phyloP scores from a whole-genome alignment of 2,888 invertebrate genomes.

The Mesorhabditis sp. region DNA sequence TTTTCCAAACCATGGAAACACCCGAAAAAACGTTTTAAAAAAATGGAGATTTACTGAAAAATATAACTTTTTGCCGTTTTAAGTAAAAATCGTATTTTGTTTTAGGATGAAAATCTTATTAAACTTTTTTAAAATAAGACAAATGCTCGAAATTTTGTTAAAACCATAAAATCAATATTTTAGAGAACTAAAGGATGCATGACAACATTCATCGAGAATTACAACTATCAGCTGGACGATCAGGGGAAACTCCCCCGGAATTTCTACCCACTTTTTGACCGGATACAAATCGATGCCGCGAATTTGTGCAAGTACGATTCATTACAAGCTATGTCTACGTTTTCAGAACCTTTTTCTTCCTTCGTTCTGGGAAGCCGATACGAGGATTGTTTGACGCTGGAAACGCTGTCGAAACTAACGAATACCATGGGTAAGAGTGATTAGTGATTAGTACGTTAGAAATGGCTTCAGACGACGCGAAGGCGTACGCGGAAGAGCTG shows the following conservation, averaged over 20 bases:
- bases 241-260: not conserved
- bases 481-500: not conserved
- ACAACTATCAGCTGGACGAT: not conserved
- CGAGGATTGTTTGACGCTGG: constrained; percentile 4
- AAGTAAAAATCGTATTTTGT: too few species aligned
- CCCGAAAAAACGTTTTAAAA: not conserved
- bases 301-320: not conserved
- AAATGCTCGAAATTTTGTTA: too few species aligned
- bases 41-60: too few species aligned
- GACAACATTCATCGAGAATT: not conserved
- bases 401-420: not conserved
- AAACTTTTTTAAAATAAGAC: not conserved
- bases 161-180: not conserved
- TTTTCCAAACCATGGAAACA: not conserved
- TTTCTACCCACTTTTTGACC: not conserved
- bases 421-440: not conserved
- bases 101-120: not conserved
- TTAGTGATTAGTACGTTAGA: not conserved
- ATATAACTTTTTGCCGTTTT: too few species aligned
- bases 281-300: not conserved
- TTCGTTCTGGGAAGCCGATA: not conserved
- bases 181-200: not conserved
- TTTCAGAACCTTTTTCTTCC: not conserved
- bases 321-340: not conserved
- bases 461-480: not conserved